Percentiles rank a stretch among this genome's conserved stretches.
Evolutionary conservation across 2,113 vertebrate genomes (phyloP).

Genomic region (Apodemus speciosus): DNA sequence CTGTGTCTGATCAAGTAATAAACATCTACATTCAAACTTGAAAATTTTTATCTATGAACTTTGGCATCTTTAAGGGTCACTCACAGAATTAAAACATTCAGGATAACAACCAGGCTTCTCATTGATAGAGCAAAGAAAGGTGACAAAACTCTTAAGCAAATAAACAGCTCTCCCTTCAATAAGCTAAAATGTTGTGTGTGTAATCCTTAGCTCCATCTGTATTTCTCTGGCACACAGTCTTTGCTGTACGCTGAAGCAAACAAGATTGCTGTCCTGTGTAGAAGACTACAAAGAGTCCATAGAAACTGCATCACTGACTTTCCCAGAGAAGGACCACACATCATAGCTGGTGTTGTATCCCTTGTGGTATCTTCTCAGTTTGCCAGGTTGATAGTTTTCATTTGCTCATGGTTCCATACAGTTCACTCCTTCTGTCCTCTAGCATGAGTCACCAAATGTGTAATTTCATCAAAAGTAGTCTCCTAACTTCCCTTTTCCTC

Average conservation of each 20-base stretch:
- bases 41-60: neutral
- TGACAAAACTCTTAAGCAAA: neutral
- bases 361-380: neutral
- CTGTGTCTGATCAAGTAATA: neutral
- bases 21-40: neutral
- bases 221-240: neutral
- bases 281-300: neutral
- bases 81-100: neutral
- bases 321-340: neutral
- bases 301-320: neutral
- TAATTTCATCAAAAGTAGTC: neutral
- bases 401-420: neutral
- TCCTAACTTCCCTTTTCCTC: neutral
- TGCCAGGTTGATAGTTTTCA: neutral
- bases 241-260: neutral
- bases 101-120: neutral
- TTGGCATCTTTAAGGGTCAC: neutral
- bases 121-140: neutral
- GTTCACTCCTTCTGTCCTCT: neutral
- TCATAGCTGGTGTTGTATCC: fast-evolving
- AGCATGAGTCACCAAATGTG: neutral
- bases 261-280: neutral
- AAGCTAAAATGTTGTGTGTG: neutral
- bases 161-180: neutral
- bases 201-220: neutral